These are phyloP conservation scores for Eueremaeus valkanovi DNA, from an alignment of 2,888 invertebrate genomes.

Conservation along the genomic window DNA sequence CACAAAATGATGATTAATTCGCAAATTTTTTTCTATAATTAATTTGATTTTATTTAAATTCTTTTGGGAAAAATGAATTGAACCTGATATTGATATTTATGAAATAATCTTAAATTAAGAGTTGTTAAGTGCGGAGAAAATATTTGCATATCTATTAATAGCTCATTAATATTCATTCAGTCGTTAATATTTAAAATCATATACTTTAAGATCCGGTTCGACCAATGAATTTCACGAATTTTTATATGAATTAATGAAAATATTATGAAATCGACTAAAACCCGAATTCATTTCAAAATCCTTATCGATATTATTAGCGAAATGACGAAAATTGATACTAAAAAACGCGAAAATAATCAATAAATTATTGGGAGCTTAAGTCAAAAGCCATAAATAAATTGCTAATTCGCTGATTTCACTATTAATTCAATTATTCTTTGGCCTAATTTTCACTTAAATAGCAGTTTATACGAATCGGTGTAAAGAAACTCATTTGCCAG, in stretches of 20 bases:
- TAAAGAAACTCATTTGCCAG: neutral
- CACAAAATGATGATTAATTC: constrained; percentile 1
- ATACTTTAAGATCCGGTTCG: too few species aligned
- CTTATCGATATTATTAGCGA: too few species aligned
- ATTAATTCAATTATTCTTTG: constrained; percentile 7
- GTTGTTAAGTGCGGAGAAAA: neutral
- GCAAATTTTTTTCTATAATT: neutral
- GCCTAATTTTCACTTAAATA: neutral
- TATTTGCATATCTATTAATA: too few species aligned
- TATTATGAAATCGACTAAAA: too few species aligned
- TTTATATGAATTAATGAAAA: too few species aligned
- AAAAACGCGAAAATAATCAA: too few species aligned
- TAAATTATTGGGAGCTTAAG: neutral
- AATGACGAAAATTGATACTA: too few species aligned
- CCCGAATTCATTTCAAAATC: too few species aligned
- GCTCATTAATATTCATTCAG: too few species aligned
- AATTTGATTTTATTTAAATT: neutral
- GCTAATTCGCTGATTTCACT: neutral
- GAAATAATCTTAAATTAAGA: neutral
- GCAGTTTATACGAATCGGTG: neutral
- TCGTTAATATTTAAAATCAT: too few species aligned
- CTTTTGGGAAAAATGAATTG: neutral
- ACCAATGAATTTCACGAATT: too few species aligned
- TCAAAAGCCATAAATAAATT: constrained; percentile 2
- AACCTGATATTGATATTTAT: too few species aligned